Percentiles rank a stretch among this genome's conserved stretches.
phyloP scores from a whole-genome alignment of 1,140 invertebrate genomes.

The Laupala kohalensis region DNA sequence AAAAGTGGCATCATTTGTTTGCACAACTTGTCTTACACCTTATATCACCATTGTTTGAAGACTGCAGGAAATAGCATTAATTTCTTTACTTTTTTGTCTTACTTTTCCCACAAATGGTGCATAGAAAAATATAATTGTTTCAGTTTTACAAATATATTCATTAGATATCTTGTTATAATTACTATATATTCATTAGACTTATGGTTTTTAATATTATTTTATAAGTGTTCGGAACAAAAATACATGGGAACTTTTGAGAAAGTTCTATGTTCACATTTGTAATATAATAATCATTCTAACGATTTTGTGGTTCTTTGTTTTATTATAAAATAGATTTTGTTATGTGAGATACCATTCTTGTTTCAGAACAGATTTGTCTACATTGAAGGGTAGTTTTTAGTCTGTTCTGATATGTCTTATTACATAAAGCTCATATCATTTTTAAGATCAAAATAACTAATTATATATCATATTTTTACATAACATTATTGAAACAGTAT shows the following conservation, averaged over 20 bases:
- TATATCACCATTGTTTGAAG: neutral
- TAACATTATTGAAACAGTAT: neutral
- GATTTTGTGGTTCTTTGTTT: neutral
- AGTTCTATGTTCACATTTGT: neutral
- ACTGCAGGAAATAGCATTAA: neutral
- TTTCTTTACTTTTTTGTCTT: neutral
- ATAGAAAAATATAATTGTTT: neutral
- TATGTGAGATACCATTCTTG: neutral
- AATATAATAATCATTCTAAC: neutral
- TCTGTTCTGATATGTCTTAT: neutral
- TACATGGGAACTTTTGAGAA: neutral
- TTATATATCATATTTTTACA: neutral
- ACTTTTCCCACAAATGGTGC: neutral
- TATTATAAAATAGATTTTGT: neutral
- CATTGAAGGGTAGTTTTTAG: neutral
- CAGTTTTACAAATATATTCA: neutral
- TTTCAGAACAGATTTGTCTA: neutral
- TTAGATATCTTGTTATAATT: neutral
- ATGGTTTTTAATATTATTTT: neutral
- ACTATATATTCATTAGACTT: neutral
- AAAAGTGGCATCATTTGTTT: neutral
- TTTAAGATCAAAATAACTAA: neutral
- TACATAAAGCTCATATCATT: neutral
- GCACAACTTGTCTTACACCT: neutral
- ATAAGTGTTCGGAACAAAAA: neutral